Conservation (phyloP, 1,140 invertebrate species). For the Polypedilum pembai region DNA sequence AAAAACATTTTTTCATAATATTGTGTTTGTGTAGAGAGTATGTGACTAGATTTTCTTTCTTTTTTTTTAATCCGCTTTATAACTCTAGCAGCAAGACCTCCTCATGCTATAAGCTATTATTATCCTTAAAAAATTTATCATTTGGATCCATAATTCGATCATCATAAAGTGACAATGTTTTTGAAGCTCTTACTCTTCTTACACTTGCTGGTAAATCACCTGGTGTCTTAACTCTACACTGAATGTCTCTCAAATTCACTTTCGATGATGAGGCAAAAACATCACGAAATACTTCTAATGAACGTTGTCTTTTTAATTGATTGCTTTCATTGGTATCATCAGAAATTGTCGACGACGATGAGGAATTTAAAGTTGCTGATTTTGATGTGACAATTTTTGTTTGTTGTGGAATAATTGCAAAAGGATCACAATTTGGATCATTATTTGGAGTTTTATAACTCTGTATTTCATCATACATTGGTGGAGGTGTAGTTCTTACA, state of each 20-base stretch:
- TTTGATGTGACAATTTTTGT: conserved; percentile 32
- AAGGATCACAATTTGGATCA: not conserved
- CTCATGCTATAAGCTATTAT: conserved; percentile 44
- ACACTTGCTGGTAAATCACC: conserved; percentile 70
- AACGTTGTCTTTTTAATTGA: conserved; percentile 48
- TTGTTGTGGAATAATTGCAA: not conserved
- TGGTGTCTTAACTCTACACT: conserved; percentile 70
- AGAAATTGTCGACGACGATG: not conserved
- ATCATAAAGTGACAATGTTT: conserved; percentile 74
- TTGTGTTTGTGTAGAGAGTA: not conserved
- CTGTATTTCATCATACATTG: conserved; percentile 22
- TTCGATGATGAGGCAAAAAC: conserved; percentile 48
- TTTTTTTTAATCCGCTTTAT: conserved; percentile 14
- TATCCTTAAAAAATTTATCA: conserved; percentile 36
- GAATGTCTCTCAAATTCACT: conserved; percentile 60
- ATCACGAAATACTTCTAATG: conserved; percentile 61
- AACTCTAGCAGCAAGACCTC: conserved; percentile 41
- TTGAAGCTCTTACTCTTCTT: conserved; percentile 51
- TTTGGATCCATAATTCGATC: conserved; percentile 72
- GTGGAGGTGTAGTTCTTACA: not conserved
- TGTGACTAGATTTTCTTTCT: no score
- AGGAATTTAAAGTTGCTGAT: conserved; percentile 32
- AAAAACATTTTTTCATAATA: not conserved
- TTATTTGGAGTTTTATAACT: not conserved
- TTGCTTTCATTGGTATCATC: not conserved